phyloP scores from a whole-genome alignment of 2,113 vertebrate species.

The Poeciliopsis turrubarensis region DNA sequence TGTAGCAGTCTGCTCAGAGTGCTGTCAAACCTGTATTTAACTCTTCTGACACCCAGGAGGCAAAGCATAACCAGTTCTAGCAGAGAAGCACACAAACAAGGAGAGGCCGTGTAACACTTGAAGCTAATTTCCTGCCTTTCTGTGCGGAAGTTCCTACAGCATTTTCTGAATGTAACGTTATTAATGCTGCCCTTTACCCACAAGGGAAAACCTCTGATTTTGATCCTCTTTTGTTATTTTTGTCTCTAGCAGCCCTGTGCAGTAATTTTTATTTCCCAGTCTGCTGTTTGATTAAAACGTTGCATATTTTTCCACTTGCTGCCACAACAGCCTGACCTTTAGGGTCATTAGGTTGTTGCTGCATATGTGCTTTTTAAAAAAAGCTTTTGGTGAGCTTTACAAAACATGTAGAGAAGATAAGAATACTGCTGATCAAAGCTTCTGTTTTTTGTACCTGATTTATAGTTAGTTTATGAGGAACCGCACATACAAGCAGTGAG shows the following conservation, averaged over 20 bases:
- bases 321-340: slow-evolving; percentile 9
- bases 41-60: slow-evolving; percentile 2
- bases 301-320: slow-evolving; percentile 19
- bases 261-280: slow-evolving; percentile 21
- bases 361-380: slow-evolving; percentile 7
- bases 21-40: slow-evolving; percentile 44
- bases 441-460: slow-evolving; percentile 56
- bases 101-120: neutral
- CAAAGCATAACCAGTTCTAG: neutral
- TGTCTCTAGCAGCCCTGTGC: neutral
- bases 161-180: slow-evolving; percentile 1
- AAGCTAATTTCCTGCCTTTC: slow-evolving; percentile 32
- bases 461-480: slow-evolving; percentile 59
- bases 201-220: neutral
- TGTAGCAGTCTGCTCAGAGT: neutral
- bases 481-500: slow-evolving; percentile 15
- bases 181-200: neutral
- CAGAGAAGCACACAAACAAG: slow-evolving; percentile 5
- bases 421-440: slow-evolving; percentile 28
- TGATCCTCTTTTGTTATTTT: neutral
- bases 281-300: slow-evolving; percentile 8
- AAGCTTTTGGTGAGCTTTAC: slow-evolving; percentile 57
- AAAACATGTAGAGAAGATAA: slow-evolving; percentile 35
- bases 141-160: slow-evolving; percentile 17
- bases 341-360: slow-evolving; percentile 37